Evolutionary conservation across 2,797 vertebrate genomes (phyloP), one percentile per base, ranked within the genome.

Genomic region (Jordanella pulchra): DNA sequence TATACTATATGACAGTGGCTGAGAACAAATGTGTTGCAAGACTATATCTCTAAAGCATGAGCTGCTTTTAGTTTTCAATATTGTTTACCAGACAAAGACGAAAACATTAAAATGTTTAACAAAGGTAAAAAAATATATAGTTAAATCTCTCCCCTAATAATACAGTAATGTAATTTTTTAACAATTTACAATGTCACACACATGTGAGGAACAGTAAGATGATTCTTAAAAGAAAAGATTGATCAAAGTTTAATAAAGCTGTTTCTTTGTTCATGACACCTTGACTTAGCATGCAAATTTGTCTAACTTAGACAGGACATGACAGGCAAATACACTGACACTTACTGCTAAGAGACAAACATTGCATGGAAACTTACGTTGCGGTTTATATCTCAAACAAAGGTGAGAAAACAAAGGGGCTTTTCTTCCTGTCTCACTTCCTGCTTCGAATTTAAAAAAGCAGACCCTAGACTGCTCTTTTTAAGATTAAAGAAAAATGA

Each of bases 301-400:
- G 21, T 61, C n/a, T 39, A n/a, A 39, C 12, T 10, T 30, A 50
- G 18, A 47, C 4, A 67, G 28, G 55, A 7, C 55, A 58, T 28
- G 27, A 58, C 15, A 30, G 15, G 0, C 53, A 35, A 18, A 54
- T 17, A 51, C 11, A 23, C 18, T 65, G 14, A 3, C 13, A 32
- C 13, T 50, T 0, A 42, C 3, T 18, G 45, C 12, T 53, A 30
- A 67, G 17, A 67, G 54, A 72, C 55, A 50, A 55, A 25, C 56
- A 65, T 53, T 53, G 68, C 28, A 64, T 69, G 73, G 73, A 75
- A 75, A 75, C 48, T 63, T 55, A 51, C 0, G 7, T 17, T 17
- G 73, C 69, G 73, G 73, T 75, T 48, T 44, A 23, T 27, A 39
- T 47, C 51, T 69, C 50, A 75, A 45, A 63, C 47, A 39, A 7